Evolutionary conservation across 1,140 invertebrate genomes (phyloP).

Genomic region (Bombus haemorrhoidalis): DNA sequence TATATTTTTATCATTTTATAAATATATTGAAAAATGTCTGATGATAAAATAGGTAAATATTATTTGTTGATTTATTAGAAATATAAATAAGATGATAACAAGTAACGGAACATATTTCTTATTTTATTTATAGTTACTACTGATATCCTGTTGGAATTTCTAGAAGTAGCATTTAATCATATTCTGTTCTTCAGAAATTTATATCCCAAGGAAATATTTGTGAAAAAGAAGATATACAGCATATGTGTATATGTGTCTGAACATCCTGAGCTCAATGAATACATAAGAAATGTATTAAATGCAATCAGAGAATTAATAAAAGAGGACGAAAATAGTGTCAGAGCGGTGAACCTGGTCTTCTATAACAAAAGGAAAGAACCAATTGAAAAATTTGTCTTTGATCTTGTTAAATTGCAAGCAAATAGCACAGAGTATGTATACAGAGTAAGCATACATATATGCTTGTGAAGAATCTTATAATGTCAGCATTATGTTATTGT

Average conservation of each 20-base stretch:
- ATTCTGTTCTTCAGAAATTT: slow-evolving; percentile 84
- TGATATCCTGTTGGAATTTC: slow-evolving; percentile 83
- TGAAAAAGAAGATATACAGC: slow-evolving; percentile 84
- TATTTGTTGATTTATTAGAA: neutral
- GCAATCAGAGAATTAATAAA: slow-evolving; percentile 80
- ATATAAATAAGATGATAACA: neutral
- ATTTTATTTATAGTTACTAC: slow-evolving; percentile 69
- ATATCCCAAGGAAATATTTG: slow-evolving; percentile 85
- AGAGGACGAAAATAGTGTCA: slow-evolving; percentile 76
- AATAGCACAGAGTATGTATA: slow-evolving; percentile 69
- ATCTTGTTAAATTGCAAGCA: slow-evolving; percentile 77
- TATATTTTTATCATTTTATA: neutral
- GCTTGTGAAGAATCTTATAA: slow-evolving; percentile 14
- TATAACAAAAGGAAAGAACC: slow-evolving; percentile 70
- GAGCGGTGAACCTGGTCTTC: slow-evolving; percentile 81
- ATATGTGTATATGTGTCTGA: slow-evolving; percentile 82
- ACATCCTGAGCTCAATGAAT: slow-evolving; percentile 85
- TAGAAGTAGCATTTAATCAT: slow-evolving; percentile 85
- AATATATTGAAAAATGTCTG: slow-evolving; percentile 59
- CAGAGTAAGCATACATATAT: too few species aligned
- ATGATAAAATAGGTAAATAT: slow-evolving; percentile 68
- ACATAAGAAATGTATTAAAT: slow-evolving; percentile 83
- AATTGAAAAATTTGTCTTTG: slow-evolving; percentile 84
- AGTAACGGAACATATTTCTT: neutral
- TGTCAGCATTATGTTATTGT: neutral